Evolutionary conservation across 2,888 invertebrate genomes (phyloP), one percentile per base, ranked within the genome.

Genomic region (Tanytarsus gracilentus): DNA sequence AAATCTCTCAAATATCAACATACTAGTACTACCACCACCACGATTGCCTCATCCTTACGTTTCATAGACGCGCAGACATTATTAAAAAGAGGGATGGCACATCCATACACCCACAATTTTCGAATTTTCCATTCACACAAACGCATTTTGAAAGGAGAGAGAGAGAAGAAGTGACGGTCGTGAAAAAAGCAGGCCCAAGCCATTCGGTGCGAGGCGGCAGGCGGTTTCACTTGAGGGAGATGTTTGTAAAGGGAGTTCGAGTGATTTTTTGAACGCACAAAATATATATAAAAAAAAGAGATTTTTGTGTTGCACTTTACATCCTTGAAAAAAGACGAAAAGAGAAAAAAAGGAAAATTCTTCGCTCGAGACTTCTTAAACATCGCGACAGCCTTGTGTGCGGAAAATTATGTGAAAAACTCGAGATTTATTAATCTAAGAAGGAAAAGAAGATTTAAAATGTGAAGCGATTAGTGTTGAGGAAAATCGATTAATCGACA

Each of bases 191-290:
- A 56, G 18, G 56, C 39, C 40, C 40, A 56, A 56, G 56, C 56
- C 44, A 56, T 58, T 58, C 58, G 58, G 58, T 48, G 48, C 44
- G 44, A 58, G 58, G 58, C 58, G 58, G 58, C 48, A 58, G 58
- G 58, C 58, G 58, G 48, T 40, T 27, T 40, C 58, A 26, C 40
- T 48, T 48, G 16, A 44, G 44, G 23, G 48, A 48, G 55, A 56
- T 40, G 55, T 51, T 27, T 58, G 58, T 30, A 58, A 58, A 44
- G 44, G 27, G 58, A 44, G 58, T 58, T 58, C 55, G 55, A 48
- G 58, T 58, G 58, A 18, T 44, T 44, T 44, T 44, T 44, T 44
- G 23, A 44, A 18, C 21, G 21, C 18, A 44, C 18, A 23, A 44
- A 44, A 36, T 33, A 44, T 23, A 44, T 14, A 40, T 44, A n/a